These are phyloP conservation scores for Rhagoletis pomonella DNA, from an alignment of 1,140 invertebrate species.

Conservation along the genomic window DNA sequence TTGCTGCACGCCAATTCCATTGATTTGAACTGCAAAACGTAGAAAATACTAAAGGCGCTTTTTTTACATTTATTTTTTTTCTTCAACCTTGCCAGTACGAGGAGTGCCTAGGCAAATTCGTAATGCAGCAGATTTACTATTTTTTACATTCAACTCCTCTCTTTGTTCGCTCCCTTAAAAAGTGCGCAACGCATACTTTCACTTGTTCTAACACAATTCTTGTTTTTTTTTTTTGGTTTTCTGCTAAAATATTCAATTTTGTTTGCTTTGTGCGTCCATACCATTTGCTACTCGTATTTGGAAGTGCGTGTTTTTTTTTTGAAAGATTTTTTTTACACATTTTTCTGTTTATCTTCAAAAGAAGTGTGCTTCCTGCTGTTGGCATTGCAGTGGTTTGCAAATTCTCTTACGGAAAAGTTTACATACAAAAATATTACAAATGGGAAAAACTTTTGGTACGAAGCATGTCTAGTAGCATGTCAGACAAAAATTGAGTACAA, in stretches of 20 bases:
- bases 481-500: neutral
- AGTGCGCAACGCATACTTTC: conserved; percentile 7
- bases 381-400: neutral
- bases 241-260: neutral
- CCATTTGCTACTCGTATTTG: neutral
- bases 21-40: neutral
- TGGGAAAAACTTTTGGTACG: neutral
- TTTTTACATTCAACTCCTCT: neutral
- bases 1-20: neutral
- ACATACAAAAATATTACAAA: neutral
- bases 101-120: neutral
- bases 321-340: neutral
- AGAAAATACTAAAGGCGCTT: neutral
- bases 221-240: neutral
- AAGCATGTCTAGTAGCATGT: neutral
- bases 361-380: neutral
- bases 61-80: neutral
- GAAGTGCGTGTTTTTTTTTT: neutral
- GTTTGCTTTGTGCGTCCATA: neutral
- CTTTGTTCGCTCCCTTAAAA: neutral
- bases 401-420: neutral
- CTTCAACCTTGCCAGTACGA: neutral
- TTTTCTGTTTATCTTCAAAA: neutral
- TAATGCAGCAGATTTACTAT: neutral
- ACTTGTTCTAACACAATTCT: neutral